A percentile compares a stretch with the other conserved stretches of the same genome.
phyloP scores from a whole-genome alignment of 1,140 invertebrate genomes.

The Sycophila sp. region DNA sequence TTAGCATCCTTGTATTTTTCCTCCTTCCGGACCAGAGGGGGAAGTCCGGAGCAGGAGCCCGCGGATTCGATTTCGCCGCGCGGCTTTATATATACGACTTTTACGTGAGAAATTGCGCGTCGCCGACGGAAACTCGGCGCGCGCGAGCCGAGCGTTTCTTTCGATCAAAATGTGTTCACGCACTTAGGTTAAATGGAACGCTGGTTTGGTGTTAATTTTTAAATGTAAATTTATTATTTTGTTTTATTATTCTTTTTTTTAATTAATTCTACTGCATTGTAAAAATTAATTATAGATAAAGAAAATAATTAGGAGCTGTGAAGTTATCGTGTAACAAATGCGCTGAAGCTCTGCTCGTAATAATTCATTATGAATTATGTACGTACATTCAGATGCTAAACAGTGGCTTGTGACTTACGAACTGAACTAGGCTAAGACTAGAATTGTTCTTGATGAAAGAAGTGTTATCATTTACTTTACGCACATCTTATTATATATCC shows the following conservation, averaged over 20 bases:
- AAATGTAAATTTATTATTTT: background rate
- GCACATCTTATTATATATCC: no score
- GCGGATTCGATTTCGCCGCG: background rate
- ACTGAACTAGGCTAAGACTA: background rate
- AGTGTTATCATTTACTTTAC: background rate
- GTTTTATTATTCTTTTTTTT: no score
- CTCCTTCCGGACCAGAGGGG: no score
- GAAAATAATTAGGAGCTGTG: background rate
- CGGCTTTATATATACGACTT: constrained; percentile 12
- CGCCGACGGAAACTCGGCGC: constrained; percentile 23
- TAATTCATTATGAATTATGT: constrained; percentile 4
- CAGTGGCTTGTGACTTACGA: background rate
- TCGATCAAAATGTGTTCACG: background rate
- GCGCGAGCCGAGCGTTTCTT: constrained; percentile 20
- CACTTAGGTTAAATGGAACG: background rate
- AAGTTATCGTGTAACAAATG: constrained; percentile 2
- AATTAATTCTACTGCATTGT: no score
- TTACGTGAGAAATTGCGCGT: constrained; percentile 29
- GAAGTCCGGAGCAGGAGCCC: no score
- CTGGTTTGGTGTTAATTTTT: no score
- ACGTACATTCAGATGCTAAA: constrained; percentile 3
- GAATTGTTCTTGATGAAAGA: background rate
- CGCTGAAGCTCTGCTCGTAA: background rate
- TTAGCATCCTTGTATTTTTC: constrained; percentile 27
- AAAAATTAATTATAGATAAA: constrained; percentile 18